A percentile compares a stretch with the other conserved stretches of the same genome.
These are phyloP conservation scores for Himalopsyche japonica DNA, from an alignment of 2,888 invertebrate genomes.

Conservation along the genomic window DNA sequence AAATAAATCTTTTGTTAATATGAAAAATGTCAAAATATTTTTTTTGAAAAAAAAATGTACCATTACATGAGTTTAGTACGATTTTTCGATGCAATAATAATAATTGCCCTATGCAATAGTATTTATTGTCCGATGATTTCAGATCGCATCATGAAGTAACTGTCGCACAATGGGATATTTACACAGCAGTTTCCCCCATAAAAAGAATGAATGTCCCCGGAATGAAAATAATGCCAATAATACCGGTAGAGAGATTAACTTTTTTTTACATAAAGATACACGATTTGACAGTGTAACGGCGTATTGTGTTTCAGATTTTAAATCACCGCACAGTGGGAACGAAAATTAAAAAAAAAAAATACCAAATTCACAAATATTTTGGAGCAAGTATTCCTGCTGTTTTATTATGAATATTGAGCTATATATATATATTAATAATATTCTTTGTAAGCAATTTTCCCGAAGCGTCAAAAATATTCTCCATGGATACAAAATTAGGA, in stretches of 20 bases:
- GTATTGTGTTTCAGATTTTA: slow-evolving; percentile 13
- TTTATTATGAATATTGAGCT: too few species aligned
- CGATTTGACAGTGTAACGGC: slow-evolving; percentile 9
- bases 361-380: neutral
- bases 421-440: too few species aligned
- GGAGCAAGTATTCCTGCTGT: too few species aligned
- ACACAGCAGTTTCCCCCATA: slow-evolving; percentile 26
- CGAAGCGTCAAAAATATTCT: too few species aligned
- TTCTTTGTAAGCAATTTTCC: too few species aligned
- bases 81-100: neutral
- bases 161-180: slow-evolving; percentile 25
- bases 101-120: neutral
- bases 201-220: neutral
- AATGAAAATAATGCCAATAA: slow-evolving; percentile 32
- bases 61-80: neutral
- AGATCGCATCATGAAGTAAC: neutral
- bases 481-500: too few species aligned
- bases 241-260: slow-evolving; percentile 35
- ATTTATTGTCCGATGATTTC: neutral
- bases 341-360: neutral
- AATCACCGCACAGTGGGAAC: slow-evolving; percentile 3
- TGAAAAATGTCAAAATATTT: too few species aligned
- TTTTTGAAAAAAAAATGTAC: too few species aligned
- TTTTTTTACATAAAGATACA: slow-evolving; percentile 30
- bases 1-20: too few species aligned